These are phyloP conservation scores for Pipa parva DNA, from an alignment of 2,113 vertebrate species.

Conservation along the genomic window DNA sequence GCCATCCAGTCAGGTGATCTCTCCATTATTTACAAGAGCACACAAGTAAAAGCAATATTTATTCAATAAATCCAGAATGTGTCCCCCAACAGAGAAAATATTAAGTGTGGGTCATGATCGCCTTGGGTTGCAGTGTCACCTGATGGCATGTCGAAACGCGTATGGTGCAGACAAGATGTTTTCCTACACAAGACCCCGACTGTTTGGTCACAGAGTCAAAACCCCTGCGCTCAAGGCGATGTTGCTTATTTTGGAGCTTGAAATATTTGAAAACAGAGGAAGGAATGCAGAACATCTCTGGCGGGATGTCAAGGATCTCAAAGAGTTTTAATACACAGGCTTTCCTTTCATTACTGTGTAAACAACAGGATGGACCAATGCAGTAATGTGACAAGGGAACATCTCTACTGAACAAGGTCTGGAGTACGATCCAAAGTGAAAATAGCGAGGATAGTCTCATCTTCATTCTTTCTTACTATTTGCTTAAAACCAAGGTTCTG, in stretches of 20 bases:
- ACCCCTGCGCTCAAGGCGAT: background rate
- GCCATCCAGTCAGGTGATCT: too few relatives aligned
- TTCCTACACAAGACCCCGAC: conserved; percentile 12
- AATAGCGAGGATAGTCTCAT: too few relatives aligned
- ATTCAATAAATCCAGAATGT: background rate
- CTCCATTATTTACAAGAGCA: too few relatives aligned
- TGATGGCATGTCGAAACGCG: too few relatives aligned
- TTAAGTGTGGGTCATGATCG: background rate
- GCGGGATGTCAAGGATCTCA: conserved; percentile 1
- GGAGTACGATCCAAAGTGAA: background rate
- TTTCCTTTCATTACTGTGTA: conserved; percentile 16
- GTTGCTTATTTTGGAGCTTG: conserved; percentile 22
- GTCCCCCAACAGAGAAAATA: background rate
- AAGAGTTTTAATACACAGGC: background rate
- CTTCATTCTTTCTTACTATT: too few relatives aligned
- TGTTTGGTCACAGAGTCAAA: conserved; percentile 18
- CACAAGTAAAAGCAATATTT: too few relatives aligned
- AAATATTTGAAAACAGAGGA: conserved; percentile 21
- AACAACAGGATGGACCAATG: background rate
- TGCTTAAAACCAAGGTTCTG: too few relatives aligned
- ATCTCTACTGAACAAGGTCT: background rate
- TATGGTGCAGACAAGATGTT: background rate
- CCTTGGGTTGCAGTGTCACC: too few relatives aligned
- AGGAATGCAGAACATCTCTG: conserved; percentile 27
- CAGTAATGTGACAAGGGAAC: background rate